Conservation (phyloP, 1,140 invertebrate species). For the Aphelinus atriplicis region DNA sequence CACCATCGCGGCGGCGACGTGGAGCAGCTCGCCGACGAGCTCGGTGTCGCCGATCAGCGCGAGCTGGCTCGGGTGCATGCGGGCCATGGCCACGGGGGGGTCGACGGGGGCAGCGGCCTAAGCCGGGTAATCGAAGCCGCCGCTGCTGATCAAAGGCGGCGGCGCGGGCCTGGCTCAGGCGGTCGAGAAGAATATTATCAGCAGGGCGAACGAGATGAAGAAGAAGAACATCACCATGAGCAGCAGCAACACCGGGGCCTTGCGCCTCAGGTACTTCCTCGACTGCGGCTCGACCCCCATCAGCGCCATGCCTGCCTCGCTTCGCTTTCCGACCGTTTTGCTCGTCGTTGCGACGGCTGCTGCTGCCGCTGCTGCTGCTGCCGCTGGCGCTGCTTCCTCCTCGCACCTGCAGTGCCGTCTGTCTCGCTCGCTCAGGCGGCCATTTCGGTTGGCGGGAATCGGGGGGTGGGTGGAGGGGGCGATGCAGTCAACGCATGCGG, state of each 20-base stretch:
- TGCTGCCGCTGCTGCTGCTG: neutral
- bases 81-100: neutral
- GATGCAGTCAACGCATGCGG: constrained; percentile 45
- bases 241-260: constrained; percentile 32
- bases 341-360: neutral
- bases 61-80: constrained; percentile 51
- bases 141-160: constrained; percentile 23
- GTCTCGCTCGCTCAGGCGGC: constrained; percentile 34
- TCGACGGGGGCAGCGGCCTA: constrained; percentile 4
- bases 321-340: neutral
- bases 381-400: neutral
- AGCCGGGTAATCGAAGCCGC: constrained; percentile 21
- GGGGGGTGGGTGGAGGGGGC: neutral
- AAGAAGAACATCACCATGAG: constrained; percentile 40
- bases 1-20: constrained; percentile 52
- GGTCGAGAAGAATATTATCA: constrained; percentile 43
- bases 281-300: constrained; percentile 24
- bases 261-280: constrained; percentile 7
- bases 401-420: neutral
- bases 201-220: constrained; percentile 35
- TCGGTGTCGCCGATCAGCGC: constrained; percentile 52
- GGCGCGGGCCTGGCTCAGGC: constrained; percentile 29
- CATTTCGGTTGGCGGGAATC: constrained; percentile 45
- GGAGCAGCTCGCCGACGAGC: constrained; percentile 51
- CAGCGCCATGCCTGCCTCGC: constrained; percentile 36